These are phyloP conservation scores for Heptascelio sp. DNA, from an alignment of 2,888 invertebrate genomes.

Conservation along the genomic window DNA sequence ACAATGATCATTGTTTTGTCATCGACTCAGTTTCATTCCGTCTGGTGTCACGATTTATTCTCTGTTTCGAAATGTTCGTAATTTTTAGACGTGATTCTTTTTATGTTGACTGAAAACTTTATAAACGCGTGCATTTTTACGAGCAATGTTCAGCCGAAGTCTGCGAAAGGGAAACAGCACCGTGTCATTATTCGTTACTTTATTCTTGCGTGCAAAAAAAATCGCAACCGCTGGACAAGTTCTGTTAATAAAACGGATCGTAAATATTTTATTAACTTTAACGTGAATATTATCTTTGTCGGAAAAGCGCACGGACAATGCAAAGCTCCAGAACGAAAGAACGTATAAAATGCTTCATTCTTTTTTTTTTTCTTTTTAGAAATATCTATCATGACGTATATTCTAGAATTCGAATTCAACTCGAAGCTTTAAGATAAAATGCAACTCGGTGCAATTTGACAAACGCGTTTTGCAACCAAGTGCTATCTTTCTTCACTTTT, in stretches of 20 bases:
- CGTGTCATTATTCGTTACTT: constrained; percentile 69
- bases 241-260: constrained; percentile 38
- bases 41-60: constrained; percentile 50
- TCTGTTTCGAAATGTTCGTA: constrained; percentile 48
- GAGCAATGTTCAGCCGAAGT: too few relatives aligned
- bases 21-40: constrained; percentile 19
- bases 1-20: constrained; percentile 37
- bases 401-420: too few relatives aligned
- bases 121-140: constrained; percentile 56
- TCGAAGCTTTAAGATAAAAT: too few relatives aligned
- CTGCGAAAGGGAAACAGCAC: constrained; percentile 68
- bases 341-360: too few relatives aligned
- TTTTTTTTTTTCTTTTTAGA: too few relatives aligned
- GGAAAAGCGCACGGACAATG: neutral
- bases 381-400: too few relatives aligned
- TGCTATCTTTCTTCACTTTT: constrained; percentile 25
- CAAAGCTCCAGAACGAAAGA: too few relatives aligned
- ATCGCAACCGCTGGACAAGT: constrained; percentile 60
- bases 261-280: too few relatives aligned
- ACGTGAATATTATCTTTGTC: constrained; percentile 33
- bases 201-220: constrained; percentile 73
- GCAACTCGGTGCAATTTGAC: constrained; percentile 23
- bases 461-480: constrained; percentile 20
- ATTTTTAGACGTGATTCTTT: constrained; percentile 38
- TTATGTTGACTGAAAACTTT: constrained; percentile 41